Base-by-base conservation (phyloP, 1,140 invertebrate genomes). In the Meloidogyne floridensis region DNA sequence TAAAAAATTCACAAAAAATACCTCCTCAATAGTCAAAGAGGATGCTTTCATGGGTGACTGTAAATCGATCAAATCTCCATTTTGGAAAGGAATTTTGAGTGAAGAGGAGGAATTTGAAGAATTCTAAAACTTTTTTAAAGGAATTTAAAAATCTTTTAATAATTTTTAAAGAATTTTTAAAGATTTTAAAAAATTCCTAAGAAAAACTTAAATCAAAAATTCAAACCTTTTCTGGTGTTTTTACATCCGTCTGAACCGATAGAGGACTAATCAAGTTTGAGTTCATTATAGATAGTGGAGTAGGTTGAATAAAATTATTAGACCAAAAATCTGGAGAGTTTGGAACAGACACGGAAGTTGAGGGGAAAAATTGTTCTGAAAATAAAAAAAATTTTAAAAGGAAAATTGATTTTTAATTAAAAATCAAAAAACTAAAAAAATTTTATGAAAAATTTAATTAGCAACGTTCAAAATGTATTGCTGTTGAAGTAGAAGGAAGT, bases 11-110 rank as follows among this genome's bases (percentile, higher is more conserved):
- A 6, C 47, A 47, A 47, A 47, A 47, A 4, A 1, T 20, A 83
- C 82, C 69, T 83, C 82, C 78, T 83, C 82, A 43, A 83, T 79
- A 47, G 81, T 47, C 20, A 84, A 85, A 8, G 53, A 69, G 15
- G 42, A 56, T n/a, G 56, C 70, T n/a, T 54, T 83, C n/a, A 43
- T 20, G 2, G 82, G 81, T 3, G 82, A 78, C 15, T 54, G 70
- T 15, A 83, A 84, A 84, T 83, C 82, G 53, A 83, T 83, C 59
- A 83, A 54, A 83, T 83, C 82, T 18, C 81, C 82, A 80, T 80
- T 82, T 56, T 65, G 83, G 59, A 83, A 83, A 18, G 80, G 82
- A 56, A 82, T 83, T 84, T 75, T 82, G 13, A 83, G 70, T 8
- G 80, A n/a, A 65, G 82, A n/a, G 65, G 72, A 51, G 51, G 53